phyloP scores from a whole-genome alignment of 2,113 vertebrate genomes.

The Lates calcarifer region DNA sequence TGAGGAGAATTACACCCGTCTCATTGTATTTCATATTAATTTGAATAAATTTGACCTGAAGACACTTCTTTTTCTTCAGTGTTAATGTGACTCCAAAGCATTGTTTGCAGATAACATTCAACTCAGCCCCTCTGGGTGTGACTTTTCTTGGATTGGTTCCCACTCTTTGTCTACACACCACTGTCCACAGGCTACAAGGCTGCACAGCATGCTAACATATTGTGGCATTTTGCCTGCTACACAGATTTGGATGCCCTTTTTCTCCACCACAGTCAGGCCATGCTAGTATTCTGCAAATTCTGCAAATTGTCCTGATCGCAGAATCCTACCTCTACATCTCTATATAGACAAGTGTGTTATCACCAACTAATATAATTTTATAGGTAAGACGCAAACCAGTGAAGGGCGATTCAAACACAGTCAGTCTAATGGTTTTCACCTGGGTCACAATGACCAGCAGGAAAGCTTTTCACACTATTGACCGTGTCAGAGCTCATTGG shows the following conservation, averaged over 20 bases:
- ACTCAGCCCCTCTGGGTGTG: constrained; percentile 18
- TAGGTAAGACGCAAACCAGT: neutral
- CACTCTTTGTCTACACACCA: constrained; percentile 39
- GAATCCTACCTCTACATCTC: neutral
- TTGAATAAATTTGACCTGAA: constrained; percentile 1
- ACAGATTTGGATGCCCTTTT: constrained; percentile 47
- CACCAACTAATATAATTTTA: neutral
- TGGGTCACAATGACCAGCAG: constrained; percentile 20
- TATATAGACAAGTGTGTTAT: neutral
- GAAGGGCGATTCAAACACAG: neutral
- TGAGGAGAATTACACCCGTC: neutral
- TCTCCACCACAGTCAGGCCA: neutral
- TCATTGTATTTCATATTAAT: neutral
- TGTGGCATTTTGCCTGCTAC: constrained; percentile 68
- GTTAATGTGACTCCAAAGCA: constrained; percentile 29
- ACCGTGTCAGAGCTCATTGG: constrained; percentile 53
- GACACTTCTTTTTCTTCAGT: constrained; percentile 20
- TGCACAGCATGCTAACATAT: constrained; percentile 66
- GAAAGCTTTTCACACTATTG: constrained; percentile 10
- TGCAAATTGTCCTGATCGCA: neutral
- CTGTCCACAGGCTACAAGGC: constrained; percentile 63
- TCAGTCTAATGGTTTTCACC: constrained; percentile 12
- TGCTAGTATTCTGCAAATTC: constrained; percentile 5
- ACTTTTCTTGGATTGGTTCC: constrained; percentile 51
- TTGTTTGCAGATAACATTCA: constrained; percentile 38